A percentile compares a stretch with the other conserved stretches of the same genome.
Conservation (phyloP, 2,888 invertebrate genomes). For the Cataglyphis altisquamis region DNA sequence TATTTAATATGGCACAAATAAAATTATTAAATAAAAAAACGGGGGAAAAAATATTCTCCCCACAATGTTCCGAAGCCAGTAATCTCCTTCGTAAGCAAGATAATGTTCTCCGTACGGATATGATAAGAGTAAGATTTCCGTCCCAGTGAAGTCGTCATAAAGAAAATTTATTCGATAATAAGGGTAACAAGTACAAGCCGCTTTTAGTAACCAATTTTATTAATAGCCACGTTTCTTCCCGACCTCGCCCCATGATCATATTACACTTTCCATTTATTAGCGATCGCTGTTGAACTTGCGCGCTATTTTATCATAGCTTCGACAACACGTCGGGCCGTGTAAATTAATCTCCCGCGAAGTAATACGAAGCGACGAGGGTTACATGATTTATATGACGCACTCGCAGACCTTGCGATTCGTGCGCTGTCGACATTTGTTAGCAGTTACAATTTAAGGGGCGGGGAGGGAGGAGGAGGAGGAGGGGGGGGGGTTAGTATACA, state of each 20-base stretch:
- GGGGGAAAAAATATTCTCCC: neutral
- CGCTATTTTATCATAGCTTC: conserved; percentile 30
- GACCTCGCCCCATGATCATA: conserved; percentile 29
- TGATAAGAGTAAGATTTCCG: conserved; percentile 21
- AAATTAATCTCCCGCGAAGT: conserved; percentile 36
- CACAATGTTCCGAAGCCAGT: neutral
- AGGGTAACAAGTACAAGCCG: conserved; percentile 56
- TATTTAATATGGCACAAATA: neutral
- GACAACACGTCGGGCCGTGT: conserved; percentile 33
- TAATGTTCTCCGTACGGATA: neutral
- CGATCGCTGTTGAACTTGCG: conserved; percentile 6
- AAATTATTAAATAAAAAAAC: neutral
- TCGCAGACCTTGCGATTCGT: neutral
- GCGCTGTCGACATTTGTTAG: conserved; percentile 16
- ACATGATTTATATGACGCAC: conserved; percentile 36
- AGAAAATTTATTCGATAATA: conserved; percentile 73
- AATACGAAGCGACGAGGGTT: conserved; percentile 40
- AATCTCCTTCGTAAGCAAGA: neutral
- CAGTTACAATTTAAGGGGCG: conserved; percentile 12
- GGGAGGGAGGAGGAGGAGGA: too few species aligned
- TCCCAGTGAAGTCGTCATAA: conserved; percentile 73
- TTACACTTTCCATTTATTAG: conserved; percentile 25
- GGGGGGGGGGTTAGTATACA: neutral
- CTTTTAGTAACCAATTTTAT: conserved; percentile 47
- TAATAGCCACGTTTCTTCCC: conserved; percentile 32